Evolutionary conservation across 1,140 invertebrate species (phyloP), one percentile per base, ranked within the genome.

Genomic region (Drosophila ironensis): DNA sequence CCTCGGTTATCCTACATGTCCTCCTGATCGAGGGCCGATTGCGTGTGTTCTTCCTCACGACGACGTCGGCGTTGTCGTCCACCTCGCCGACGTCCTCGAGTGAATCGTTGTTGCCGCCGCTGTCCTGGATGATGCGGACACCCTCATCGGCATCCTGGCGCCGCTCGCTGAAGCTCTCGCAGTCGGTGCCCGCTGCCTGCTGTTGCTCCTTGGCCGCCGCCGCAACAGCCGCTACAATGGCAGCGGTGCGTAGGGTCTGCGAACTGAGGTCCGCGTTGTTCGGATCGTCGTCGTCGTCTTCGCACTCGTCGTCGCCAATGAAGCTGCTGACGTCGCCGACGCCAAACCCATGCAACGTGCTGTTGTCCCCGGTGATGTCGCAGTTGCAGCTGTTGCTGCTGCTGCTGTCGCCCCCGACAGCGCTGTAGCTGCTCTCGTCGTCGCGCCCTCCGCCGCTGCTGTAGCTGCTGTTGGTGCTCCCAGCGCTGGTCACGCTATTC

Each of bases 351-450:
- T 82, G 73, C 40, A 88, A 38, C 2, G 87, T 88, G 33, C 87
- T 88, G 28, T 84, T 89, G 30, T 89, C 87, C 2, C 82, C 82
- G 9, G 87, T 88, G n/a, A 88, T 87, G 38, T 88, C 87, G 42
- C 87, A 88, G 47, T 88, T 88, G 54, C 87, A 87, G 44, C 87
- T 88, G 24, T 87, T 89, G 48, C 87, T 88, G 71, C 87, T 88
- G 45, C 87, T 88, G 44, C 87, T 87, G 44, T 88, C 82, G 38
- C 76, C 73, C 3, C 80, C 76, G 5, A 84, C 40, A 8, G 78
- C 80, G 24, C 78, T 84, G 38, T 84, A 84, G 30, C 74, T 77
- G 66, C 76, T 88, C 1, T 75, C 72, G 17, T 77, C 78, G 81
- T 81, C 81, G 3, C 57, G 64, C 9, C 45, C 75, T 9, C 37